phyloP scores from a whole-genome alignment of 1,140 invertebrate species.

The Leptopilina boulardi region DNA sequence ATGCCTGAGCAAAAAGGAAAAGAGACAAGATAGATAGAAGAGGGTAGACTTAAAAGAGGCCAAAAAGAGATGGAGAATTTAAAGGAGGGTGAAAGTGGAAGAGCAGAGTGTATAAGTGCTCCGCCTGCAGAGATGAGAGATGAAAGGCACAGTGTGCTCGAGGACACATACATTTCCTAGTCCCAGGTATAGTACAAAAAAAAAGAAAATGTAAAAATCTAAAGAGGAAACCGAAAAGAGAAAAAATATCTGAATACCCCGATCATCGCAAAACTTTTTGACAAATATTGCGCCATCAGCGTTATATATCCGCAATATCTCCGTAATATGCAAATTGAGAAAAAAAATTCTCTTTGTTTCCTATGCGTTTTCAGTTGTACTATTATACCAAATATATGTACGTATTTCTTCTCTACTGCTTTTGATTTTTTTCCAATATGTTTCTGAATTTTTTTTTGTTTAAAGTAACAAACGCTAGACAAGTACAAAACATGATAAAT shows the following conservation, averaged over 20 bases:
- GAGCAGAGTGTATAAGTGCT: constrained; percentile 71
- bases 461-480: too few species aligned
- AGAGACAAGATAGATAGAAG: constrained; percentile 53
- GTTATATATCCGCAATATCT: neutral
- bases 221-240: constrained; percentile 46
- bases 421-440: too few species aligned
- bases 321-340: neutral
- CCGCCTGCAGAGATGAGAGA: constrained; percentile 70
- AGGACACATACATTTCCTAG: constrained; percentile 73
- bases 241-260: constrained; percentile 19
- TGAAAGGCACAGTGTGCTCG: constrained; percentile 72
- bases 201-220: constrained; percentile 68
- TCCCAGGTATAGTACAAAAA: constrained; percentile 66
- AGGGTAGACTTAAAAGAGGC: constrained; percentile 51
- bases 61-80: constrained; percentile 54
- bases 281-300: constrained; percentile 29
- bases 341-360: neutral
- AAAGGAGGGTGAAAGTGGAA: constrained; percentile 48
- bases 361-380: neutral
- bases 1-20: constrained; percentile 53
- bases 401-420: neutral
- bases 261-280: constrained; percentile 27
- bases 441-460: too few species aligned
- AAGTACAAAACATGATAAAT: too few species aligned
- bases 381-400: neutral